Conservation (phyloP, 2,797 vertebrate genomes). For the Hyperoplus lanceolatus region DNA sequence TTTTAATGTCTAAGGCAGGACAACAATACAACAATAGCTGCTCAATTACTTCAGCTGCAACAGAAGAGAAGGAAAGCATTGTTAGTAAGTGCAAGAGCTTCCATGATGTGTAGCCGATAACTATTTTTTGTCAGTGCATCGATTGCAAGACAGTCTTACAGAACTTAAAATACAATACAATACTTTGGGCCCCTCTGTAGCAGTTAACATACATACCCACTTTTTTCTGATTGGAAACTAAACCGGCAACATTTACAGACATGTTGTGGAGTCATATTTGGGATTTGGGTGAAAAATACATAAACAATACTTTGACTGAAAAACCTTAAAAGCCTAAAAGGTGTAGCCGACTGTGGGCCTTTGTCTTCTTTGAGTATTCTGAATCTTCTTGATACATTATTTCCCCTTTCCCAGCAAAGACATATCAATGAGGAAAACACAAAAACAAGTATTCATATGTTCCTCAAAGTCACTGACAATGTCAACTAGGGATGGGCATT, state of each 20-base stretch:
- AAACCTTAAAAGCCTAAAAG: conserved; percentile 3
- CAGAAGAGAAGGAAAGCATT: not conserved
- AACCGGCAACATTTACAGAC: conserved; percentile 24
- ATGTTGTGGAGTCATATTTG: conserved; percentile 1
- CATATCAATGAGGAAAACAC: conserved; percentile 16
- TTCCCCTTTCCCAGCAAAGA: not conserved
- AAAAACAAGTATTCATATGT: not conserved
- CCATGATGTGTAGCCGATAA: not conserved
- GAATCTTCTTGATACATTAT: conserved; percentile 16
- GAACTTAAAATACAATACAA: not conserved
- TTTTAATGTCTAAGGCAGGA: not conserved
- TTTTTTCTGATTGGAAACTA: not conserved
- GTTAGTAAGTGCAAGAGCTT: not conserved
- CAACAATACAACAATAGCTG: not conserved
- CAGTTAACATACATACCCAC: not conserved
- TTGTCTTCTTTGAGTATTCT: not conserved
- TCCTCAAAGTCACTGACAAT: conserved; percentile 21
- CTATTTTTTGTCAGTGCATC: no score
- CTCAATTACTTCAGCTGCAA: not conserved
- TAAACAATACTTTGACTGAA: conserved; percentile 24
- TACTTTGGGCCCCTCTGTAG: not conserved
- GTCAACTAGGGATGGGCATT: no score
- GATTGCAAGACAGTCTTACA: not conserved
- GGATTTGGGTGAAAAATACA: not conserved
- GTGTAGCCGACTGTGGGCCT: not conserved